These are phyloP conservation scores for Dissostichus mawsoni DNA, from an alignment of 2,113 vertebrate species.

Conservation along the genomic window DNA sequence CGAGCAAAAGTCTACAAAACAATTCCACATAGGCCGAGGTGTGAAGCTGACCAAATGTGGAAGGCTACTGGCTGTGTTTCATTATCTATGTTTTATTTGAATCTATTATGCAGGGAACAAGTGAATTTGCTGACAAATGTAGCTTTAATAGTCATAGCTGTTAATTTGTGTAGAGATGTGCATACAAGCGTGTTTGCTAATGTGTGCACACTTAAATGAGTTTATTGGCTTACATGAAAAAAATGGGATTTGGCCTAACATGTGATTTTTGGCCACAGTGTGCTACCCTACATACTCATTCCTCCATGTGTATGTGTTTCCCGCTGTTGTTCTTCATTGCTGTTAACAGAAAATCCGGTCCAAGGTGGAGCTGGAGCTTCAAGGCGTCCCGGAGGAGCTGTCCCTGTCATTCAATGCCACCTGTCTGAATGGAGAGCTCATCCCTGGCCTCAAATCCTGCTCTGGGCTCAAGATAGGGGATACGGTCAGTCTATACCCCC, in stretches of 20 bases:
- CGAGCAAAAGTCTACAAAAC: slow-evolving; percentile 38
- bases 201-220: neutral
- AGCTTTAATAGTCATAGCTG: neutral
- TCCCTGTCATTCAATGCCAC: slow-evolving; percentile 94
- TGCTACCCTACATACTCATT: neutral
- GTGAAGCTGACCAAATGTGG: slow-evolving; percentile 51
- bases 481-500: slow-evolving; percentile 83
- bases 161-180: neutral
- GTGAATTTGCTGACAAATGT: slow-evolving; percentile 3
- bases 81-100: slow-evolving; percentile 6
- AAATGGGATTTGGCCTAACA: neutral
- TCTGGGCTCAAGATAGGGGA: slow-evolving; percentile 94
- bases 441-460: slow-evolving; percentile 92
- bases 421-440: slow-evolving; percentile 90
- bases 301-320: neutral
- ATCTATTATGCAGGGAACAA: slow-evolving; percentile 1
- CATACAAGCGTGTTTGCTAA: neutral
- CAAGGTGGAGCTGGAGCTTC: slow-evolving; percentile 94
- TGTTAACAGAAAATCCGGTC: slow-evolving; percentile 93
- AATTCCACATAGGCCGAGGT: slow-evolving; percentile 20
- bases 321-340: neutral
- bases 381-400: slow-evolving; percentile 91
- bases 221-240: neutral
- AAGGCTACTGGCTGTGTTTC: slow-evolving; percentile 6
- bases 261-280: neutral